phyloP scores from a whole-genome alignment of 2,113 vertebrate genomes.

The Australoheros scitulus region DNA sequence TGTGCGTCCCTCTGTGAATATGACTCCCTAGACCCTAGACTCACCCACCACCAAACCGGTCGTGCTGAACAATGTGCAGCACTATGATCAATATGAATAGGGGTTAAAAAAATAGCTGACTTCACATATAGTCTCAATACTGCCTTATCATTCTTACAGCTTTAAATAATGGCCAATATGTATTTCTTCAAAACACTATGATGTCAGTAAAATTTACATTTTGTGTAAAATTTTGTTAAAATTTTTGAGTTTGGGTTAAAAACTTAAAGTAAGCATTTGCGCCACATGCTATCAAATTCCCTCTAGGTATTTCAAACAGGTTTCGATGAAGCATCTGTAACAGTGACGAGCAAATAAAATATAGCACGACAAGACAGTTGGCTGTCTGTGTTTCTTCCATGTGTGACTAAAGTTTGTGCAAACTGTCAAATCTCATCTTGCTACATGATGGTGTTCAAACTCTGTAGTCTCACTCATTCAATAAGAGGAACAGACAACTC shows the following conservation, averaged over 20 bases:
- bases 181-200: neutral
- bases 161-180: rapidly evolving
- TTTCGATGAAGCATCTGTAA: slow-evolving; percentile 21
- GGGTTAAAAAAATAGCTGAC: neutral
- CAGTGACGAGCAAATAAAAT: slow-evolving; percentile 26
- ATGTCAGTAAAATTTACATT: neutral
- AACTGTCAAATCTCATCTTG: slow-evolving; percentile 58
- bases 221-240: neutral
- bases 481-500: slow-evolving; percentile 19
- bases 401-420: slow-evolving; percentile 47
- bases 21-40: no score
- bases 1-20: no score
- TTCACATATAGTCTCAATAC: neutral
- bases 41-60: no score
- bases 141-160: neutral
- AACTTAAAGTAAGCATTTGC: neutral
- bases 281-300: neutral
- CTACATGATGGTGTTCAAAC: slow-evolving; percentile 23
- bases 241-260: neutral
- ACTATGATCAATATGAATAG: no score
- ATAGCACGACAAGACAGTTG: slow-evolving; percentile 24
- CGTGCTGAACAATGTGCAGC: no score
- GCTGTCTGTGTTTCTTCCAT: slow-evolving; percentile 26
- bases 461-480: slow-evolving; percentile 40
- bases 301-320: slow-evolving; percentile 6